Evolutionary conservation across 2,797 vertebrate species (phyloP).

Genomic region (Pseudocheirus occidentalis): DNA sequence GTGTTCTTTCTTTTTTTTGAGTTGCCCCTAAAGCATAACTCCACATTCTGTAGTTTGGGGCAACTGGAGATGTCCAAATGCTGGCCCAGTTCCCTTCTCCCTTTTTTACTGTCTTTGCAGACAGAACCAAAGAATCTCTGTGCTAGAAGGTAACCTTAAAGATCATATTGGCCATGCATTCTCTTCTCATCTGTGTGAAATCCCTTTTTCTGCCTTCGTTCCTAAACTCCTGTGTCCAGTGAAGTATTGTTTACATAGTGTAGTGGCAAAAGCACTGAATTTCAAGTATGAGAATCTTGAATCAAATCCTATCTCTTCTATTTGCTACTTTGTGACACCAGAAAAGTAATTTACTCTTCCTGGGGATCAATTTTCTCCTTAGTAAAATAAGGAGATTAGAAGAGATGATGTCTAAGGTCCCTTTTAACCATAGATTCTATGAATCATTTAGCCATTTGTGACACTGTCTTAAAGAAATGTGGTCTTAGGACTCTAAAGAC

Average conservation of each 20-base stretch:
- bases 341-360: background rate
- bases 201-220: conserved; percentile 20
- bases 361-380: background rate
- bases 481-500: background rate
- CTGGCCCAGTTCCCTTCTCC: background rate
- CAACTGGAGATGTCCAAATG: background rate
- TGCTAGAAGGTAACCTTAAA: background rate
- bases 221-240: background rate
- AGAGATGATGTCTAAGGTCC: background rate
- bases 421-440: background rate
- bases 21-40: background rate
- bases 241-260: background rate
- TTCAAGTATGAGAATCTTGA: background rate
- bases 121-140: background rate
- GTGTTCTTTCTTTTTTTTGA: background rate
- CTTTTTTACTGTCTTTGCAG: background rate
- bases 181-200: conserved; percentile 9
- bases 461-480: background rate
- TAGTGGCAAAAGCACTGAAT: background rate
- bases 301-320: conserved; percentile 38
- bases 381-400: background rate
- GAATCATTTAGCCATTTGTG: background rate
- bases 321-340: conserved; percentile 14
- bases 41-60: background rate
- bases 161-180: background rate